These are phyloP conservation scores for Flabesymbios commensalis DNA, from an alignment of 2,888 invertebrate genomes.

Conservation along the genomic window DNA sequence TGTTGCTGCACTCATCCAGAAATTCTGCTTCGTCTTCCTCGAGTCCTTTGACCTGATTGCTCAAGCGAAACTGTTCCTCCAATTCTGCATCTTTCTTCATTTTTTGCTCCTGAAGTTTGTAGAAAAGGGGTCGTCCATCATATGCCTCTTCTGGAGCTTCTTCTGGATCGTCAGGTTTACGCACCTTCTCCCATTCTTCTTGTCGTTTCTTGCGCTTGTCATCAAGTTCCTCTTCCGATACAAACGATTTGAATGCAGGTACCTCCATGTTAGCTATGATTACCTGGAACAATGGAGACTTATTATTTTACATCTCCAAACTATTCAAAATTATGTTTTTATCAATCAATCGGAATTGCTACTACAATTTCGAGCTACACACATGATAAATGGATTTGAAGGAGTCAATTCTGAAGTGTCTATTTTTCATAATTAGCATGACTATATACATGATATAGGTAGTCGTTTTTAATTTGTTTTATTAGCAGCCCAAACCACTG, in stretches of 20 bases:
- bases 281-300: too few species aligned
- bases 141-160: constrained; percentile 74
- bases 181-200: constrained; percentile 95
- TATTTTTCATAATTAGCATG: too few species aligned
- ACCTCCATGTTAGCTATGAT: too few species aligned
- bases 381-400: too few species aligned
- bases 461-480: too few species aligned
- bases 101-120: constrained; percentile 91
- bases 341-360: too few species aligned
- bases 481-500: too few species aligned
- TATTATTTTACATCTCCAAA: too few species aligned
- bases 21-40: constrained; percentile 92
- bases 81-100: constrained; percentile 88
- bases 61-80: constrained; percentile 74
- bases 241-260: constrained; percentile 68
- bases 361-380: too few species aligned
- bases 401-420: too few species aligned
- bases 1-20: constrained; percentile 77
- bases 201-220: constrained; percentile 81
- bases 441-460: too few species aligned
- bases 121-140: constrained; percentile 76
- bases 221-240: constrained; percentile 82
- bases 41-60: constrained; percentile 74
- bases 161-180: constrained; percentile 86
- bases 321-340: too few species aligned